These are phyloP conservation scores for Chloromyia formosa DNA, from an alignment of 2,888 invertebrate genomes.

Conservation along the genomic window DNA sequence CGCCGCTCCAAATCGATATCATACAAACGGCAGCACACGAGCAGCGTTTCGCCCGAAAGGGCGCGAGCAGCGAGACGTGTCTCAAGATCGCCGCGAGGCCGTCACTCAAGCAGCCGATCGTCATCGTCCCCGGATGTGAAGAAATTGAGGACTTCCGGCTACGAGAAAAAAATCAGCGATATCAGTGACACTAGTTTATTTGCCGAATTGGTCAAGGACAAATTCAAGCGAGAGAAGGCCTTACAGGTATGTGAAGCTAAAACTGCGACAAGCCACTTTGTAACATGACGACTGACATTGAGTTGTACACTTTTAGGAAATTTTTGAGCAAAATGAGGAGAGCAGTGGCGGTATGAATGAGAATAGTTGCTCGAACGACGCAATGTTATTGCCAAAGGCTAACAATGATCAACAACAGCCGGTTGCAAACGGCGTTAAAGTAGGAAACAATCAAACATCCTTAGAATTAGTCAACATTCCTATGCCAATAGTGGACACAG, in stretches of 20 bases:
- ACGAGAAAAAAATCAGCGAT: constrained; percentile 84
- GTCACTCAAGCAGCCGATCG: constrained; percentile 61
- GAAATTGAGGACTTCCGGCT: constrained; percentile 68
- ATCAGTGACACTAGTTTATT: constrained; percentile 90
- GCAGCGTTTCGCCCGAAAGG: constrained; percentile 63
- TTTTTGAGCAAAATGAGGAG: constrained; percentile 74
- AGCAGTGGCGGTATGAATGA: constrained; percentile 61
- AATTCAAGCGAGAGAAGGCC: constrained; percentile 82
- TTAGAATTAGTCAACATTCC: constrained; percentile 77
- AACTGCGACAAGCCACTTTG: no score
- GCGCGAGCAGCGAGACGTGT: constrained; percentile 64
- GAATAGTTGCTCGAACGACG: constrained; percentile 61
- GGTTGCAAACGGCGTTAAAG: constrained; percentile 55
- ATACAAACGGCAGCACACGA: constrained; percentile 57
- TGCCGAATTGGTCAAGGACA: constrained; percentile 87
- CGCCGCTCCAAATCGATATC: constrained; percentile 59
- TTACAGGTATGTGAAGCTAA: constrained; percentile 59
- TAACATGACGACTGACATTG: neutral
- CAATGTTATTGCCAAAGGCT: constrained; percentile 53
- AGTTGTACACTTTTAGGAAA: constrained; percentile 62
- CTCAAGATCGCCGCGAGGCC: constrained; percentile 58
- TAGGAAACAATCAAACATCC: constrained; percentile 52
- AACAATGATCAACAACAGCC: constrained; percentile 50
- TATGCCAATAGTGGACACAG: constrained; percentile 66
- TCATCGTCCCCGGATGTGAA: constrained; percentile 62